A percentile compares a stretch with the other conserved stretches of the same genome.
phyloP scores from a whole-genome alignment of 2,113 vertebrate species.

The Fulmarus glacialis region DNA sequence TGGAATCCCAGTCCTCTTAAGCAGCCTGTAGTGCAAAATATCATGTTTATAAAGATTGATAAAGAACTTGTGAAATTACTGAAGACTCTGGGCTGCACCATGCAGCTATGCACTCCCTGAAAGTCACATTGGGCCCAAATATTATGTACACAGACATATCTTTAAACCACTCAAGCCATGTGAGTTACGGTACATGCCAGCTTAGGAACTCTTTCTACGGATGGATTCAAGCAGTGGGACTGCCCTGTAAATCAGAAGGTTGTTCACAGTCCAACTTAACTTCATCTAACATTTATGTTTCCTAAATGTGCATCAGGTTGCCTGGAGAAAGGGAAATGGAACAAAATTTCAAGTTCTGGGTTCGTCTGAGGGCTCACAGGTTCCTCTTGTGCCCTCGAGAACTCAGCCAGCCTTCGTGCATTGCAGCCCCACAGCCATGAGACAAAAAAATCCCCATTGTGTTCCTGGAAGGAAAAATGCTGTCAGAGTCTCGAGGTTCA shows the following conservation, averaged over 20 bases:
- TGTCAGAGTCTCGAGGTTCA: background rate
- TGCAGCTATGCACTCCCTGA: background rate
- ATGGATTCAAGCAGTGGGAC: background rate
- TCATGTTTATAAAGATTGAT: fast-evolving
- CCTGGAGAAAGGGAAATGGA: background rate
- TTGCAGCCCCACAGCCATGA: fast-evolving
- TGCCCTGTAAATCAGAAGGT: background rate
- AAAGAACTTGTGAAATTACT: background rate
- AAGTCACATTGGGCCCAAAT: background rate
- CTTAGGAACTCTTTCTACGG: background rate
- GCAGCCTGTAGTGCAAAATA: background rate
- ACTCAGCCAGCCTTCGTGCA: background rate
- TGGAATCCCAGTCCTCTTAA: background rate
- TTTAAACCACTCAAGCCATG: background rate
- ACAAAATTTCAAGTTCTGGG: background rate
- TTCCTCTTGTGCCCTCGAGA: background rate
- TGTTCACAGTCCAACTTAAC: background rate
- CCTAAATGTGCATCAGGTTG: background rate
- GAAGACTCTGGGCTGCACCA: background rate
- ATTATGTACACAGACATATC: background rate
- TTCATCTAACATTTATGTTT: background rate
- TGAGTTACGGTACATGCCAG: background rate
- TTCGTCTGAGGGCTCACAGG: background rate
- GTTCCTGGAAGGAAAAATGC: background rate
- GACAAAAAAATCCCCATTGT: background rate